Evolutionary conservation across 2,888 invertebrate species (phyloP).

Genomic region (Agelastica alni): DNA sequence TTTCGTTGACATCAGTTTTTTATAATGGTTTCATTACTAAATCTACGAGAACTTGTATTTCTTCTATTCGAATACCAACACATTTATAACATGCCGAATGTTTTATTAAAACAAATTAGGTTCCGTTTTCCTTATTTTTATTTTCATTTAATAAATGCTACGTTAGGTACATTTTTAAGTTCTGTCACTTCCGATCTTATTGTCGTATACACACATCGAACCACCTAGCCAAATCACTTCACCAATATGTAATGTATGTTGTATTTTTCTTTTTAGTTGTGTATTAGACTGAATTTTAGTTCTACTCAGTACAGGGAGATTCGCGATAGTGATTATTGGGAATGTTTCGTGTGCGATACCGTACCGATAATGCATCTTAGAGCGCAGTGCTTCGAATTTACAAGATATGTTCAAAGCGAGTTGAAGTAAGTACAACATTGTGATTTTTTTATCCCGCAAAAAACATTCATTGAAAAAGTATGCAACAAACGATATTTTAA

Average conservation of each 20-base stretch:
- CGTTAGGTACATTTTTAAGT: too few relatives aligned
- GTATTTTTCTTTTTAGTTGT: slow-evolving; percentile 62
- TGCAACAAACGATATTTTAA: too few relatives aligned
- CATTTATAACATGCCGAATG: too few relatives aligned
- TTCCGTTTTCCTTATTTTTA: too few relatives aligned
- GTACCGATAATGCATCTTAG: slow-evolving; percentile 67
- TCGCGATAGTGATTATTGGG: slow-evolving; percentile 78
- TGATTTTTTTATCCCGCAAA: background rate
- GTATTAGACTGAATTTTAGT: slow-evolving; percentile 74
- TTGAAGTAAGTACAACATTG: slow-evolving; percentile 57
- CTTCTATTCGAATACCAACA: too few relatives aligned
- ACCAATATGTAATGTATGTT: background rate
- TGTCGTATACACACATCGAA: too few relatives aligned
- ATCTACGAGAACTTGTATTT: too few relatives aligned
- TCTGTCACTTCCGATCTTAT: too few relatives aligned
- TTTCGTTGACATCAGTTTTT: too few relatives aligned
- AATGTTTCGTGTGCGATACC: slow-evolving; percentile 75
- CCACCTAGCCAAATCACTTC: background rate
- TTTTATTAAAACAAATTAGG: too few relatives aligned
- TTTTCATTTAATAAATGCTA: too few relatives aligned
- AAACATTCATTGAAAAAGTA: background rate
- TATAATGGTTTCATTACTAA: too few relatives aligned
- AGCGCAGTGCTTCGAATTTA: slow-evolving; percentile 71
- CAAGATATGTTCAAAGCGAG: slow-evolving; percentile 68
- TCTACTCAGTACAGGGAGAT: slow-evolving; percentile 68